Evolutionary conservation across 2,113 vertebrate genomes (phyloP), one percentile per base, ranked within the genome.

Genomic region (Oreotrochilus melanogaster): DNA sequence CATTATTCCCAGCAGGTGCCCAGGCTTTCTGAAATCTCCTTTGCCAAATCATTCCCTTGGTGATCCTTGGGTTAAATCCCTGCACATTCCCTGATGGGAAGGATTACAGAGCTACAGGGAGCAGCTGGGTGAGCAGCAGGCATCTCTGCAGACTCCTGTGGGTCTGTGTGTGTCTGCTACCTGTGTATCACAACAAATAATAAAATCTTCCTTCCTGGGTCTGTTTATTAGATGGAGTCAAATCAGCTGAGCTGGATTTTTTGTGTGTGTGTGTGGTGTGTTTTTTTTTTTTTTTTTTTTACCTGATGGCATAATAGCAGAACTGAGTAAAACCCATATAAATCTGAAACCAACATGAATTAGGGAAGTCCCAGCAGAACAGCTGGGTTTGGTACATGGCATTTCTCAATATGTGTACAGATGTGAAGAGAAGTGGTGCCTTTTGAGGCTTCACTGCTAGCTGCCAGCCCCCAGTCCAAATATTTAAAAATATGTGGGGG

Each of bases 1-100:
- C 7, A 2, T 50, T 66, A 30, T 18, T 58, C 56, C n/a, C 67
- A 75, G 53, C 45, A 19, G 3, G 15, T 73, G 60, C 56, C 65
- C 78, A 64, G 71, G 90, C 61, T 91, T 92, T 88, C 78, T 60
- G 85, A 81, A 78, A 23, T 37, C 6, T 12, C 31, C n/a, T 86
- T 61, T 45, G 19, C 22, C 86, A 76, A 94, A 78, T 35, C 2
- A 10, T 61, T 88, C 69, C 28, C 74, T 92, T 56, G 31, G 39
- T 69, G 27, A 56, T 10, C 57, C 45, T 43, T 28, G 14, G 16
- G 43, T 78, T 53, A 31, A 78, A 75, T 60, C 54, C 30, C 17
- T 84, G 50, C 61, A 14, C 10, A 28, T 37, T 37, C 35, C 23
- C 53, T 66, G n/a, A n/a, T n/a, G 30, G 51, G 33, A 58, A 24